A percentile compares a stretch with the other conserved stretches of the same genome.
Conservation (phyloP, 2,113 vertebrate species). For the Colistium nudipinnis region DNA sequence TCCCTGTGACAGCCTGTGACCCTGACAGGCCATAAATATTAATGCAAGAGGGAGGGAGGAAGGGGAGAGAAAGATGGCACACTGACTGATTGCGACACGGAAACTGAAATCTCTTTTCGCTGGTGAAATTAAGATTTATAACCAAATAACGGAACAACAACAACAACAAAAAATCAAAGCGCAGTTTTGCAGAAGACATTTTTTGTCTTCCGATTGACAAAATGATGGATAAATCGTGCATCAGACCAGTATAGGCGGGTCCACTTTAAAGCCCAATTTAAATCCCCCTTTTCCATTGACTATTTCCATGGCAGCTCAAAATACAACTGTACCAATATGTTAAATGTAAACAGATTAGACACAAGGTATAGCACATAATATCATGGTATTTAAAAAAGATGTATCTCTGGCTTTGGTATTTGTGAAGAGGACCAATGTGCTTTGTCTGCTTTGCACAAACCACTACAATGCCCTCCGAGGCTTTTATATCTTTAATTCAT, state of each 20-base stretch:
- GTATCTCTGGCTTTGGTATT: not conserved
- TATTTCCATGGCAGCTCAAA: conserved; percentile 1
- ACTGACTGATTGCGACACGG: conserved; percentile 20
- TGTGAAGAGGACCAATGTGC: conserved; percentile 22
- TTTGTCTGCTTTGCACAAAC: conserved; percentile 9
- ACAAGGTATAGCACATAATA: not conserved
- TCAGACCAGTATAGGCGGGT: not conserved
- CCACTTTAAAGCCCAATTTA: conserved; percentile 33
- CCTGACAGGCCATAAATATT: conserved; percentile 68
- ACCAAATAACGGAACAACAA: conserved; percentile 19
- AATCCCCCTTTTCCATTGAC: not conserved
- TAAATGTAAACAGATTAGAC: conserved; percentile 3
- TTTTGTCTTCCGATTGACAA: conserved; percentile 31
- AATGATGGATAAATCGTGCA: conserved; percentile 26
- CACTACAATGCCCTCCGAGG: conserved; percentile 21
- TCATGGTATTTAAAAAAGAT: conserved; percentile 12
- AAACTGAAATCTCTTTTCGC: conserved; percentile 3
- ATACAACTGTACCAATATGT: not conserved
- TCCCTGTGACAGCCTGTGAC: conserved; percentile 56
- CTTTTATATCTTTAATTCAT: conserved; percentile 45
- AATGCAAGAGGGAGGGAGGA: conserved; percentile 24
- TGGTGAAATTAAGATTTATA: conserved; percentile 43
- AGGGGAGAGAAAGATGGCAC: conserved; percentile 15
- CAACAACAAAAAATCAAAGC: conserved; percentile 37
- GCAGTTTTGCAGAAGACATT: conserved; percentile 1